A percentile compares a stretch with the other conserved stretches of the same genome.
These are phyloP conservation scores for Drosophila lutescens DNA, from an alignment of 2,888 invertebrate genomes.

Conservation along the genomic window DNA sequence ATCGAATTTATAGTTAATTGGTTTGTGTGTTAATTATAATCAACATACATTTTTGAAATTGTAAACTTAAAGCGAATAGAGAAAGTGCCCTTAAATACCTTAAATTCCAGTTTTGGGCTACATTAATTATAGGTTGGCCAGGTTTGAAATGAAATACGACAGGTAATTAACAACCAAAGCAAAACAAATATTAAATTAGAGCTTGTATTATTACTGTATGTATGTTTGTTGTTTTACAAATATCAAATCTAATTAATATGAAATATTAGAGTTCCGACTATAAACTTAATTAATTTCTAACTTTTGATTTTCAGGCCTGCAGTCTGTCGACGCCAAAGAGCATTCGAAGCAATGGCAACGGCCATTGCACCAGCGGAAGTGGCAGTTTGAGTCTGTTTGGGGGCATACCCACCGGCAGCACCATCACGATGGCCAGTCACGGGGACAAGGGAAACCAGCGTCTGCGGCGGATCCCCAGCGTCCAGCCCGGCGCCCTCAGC, in stretches of 20 bases:
- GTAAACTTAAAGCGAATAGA: not conserved
- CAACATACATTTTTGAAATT: not conserved
- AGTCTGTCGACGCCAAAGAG: conserved; percentile 84
- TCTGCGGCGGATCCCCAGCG: conserved; percentile 86
- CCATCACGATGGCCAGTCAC: conserved; percentile 77
- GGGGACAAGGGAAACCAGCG: conserved; percentile 86
- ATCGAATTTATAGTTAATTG: not conserved
- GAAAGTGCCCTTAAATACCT: not conserved
- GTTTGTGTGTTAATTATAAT: not conserved
- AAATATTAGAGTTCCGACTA: too few relatives aligned
- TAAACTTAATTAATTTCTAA: not conserved
- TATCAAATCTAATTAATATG: too few relatives aligned
- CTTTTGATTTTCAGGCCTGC: conserved; percentile 77
- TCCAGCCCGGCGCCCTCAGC: conserved; percentile 86
- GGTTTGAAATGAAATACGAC: not conserved
- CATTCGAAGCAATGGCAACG: conserved; percentile 73
- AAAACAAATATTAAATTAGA: not conserved
- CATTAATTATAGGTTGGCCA: not conserved
- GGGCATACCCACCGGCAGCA: conserved; percentile 76
- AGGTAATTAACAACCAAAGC: not conserved
- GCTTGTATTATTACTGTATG: not conserved
- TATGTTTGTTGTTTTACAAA: not conserved
- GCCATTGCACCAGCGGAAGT: conserved; percentile 34
- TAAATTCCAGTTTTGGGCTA: too few relatives aligned
- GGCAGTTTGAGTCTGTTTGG: conserved; percentile 58